Conservation (phyloP, 2,797 vertebrate genomes). For the Heterohyrax brucei region DNA sequence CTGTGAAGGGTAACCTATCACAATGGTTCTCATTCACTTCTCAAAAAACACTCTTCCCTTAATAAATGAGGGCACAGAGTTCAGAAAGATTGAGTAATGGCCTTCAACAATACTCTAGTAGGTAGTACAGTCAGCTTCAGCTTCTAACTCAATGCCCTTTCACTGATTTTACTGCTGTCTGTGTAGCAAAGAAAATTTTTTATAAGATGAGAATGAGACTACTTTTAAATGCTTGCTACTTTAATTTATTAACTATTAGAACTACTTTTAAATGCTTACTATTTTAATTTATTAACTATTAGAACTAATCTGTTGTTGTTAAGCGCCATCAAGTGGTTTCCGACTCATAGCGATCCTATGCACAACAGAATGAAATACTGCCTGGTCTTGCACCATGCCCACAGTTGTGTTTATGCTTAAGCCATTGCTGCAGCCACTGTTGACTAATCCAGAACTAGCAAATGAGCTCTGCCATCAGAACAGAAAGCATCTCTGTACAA, state of each 20-base stretch:
- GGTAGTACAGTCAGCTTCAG: not conserved
- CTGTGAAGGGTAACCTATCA: not conserved
- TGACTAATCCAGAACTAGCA: not conserved
- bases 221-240: conserved; percentile 23
- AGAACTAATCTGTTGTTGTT: no score
- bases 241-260: not conserved
- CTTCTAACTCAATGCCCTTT: not conserved
- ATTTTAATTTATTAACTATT: no score
- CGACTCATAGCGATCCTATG: no score
- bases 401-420: no score
- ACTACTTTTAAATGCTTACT: no score
- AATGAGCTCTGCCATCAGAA: not conserved
- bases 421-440: no score
- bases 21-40: not conserved
- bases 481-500: not conserved
- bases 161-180: not conserved
- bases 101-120: not conserved
- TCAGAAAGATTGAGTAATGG: not conserved
- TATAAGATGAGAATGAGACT: conserved; percentile 31
- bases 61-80: not conserved
- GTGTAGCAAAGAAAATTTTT: not conserved
- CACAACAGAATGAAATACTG: no score
- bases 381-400: no score
- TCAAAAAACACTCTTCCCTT: not conserved
- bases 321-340: no score